Conservation (phyloP, 53 echinoderm and acorn worm genomes). For the Patiria pectinifera region DNA sequence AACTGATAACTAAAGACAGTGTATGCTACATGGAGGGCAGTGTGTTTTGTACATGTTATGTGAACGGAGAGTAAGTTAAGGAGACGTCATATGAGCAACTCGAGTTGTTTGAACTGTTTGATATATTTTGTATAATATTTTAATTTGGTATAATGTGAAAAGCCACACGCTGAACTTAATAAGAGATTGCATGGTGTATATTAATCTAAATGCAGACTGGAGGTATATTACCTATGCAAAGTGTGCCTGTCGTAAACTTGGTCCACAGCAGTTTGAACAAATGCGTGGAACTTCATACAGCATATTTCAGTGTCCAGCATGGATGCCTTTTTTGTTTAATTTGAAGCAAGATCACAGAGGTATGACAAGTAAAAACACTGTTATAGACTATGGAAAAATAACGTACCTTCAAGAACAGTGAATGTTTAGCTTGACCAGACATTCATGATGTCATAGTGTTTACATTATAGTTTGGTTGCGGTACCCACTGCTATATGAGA, state of each 20-base stretch:
- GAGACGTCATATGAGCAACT: not conserved
- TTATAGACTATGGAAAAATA: too few relatives aligned
- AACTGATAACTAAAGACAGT: not conserved
- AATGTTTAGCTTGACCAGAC: too few relatives aligned
- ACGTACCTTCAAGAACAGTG: too few relatives aligned
- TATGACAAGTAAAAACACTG: too few relatives aligned
- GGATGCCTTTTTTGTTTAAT: too few relatives aligned
- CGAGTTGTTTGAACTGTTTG: not conserved
- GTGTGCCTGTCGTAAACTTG: not conserved
- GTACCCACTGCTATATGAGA: too few relatives aligned
- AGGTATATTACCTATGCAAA: not conserved
- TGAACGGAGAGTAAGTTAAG: not conserved
- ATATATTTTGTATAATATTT: constrained; percentile 16
- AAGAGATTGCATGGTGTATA: constrained; percentile 55
- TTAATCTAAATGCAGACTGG: not conserved
- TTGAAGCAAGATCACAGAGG: too few relatives aligned
- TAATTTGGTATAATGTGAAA: not conserved
- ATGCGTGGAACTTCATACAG: too few relatives aligned
- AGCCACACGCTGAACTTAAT: not conserved
- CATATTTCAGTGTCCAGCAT: too few relatives aligned
- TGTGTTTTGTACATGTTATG: not conserved
- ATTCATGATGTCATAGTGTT: too few relatives aligned
- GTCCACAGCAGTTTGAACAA: too few relatives aligned
- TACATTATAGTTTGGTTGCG: too few relatives aligned
- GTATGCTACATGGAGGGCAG: not conserved